Base-by-base conservation (phyloP, 2,797 vertebrate genomes). In the Tarsius wallacei region DNA sequence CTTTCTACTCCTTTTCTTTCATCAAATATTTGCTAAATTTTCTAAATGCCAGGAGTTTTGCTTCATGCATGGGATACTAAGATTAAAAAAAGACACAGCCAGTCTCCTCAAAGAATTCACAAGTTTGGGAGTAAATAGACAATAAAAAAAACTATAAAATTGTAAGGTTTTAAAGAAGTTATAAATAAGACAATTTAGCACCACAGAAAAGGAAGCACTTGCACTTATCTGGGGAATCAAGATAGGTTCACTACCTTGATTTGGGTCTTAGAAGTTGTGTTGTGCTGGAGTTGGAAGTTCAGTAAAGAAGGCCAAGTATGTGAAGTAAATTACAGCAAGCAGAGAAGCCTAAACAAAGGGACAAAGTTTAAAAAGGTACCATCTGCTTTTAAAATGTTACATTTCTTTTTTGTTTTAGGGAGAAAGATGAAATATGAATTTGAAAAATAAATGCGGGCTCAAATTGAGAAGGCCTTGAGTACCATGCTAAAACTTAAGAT, bases 1-100 rank as follows among this genome's bases (percentile, higher is more conserved):
- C 90, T 95, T 96, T 93, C 84, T 55, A 77, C 49, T 96, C 49
- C 33, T 89, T 96, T 93, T 31, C 70, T 84, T 81, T 83, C 76
- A 88, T 96, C 82, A 97, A 95, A 93, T 97, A 97, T 96, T 92
- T 98, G 92, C 93, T 93, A 82, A 92, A 51, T 92, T 70, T 87
- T 93, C 82, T 93, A 96, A 97, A 86, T 97, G 73, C 71, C 84
- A 96, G 51, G 57, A 93, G 42, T 97, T 94, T 84, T 90, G 55
- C 86, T 94, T 95, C 63, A 36, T 84, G 73, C 42, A 93, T 90
- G 55, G 21, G 49, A 59, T 90, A 55, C 36, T 94, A 96, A 97
- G 76, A 81, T 57, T 85, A 4, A n/a, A 68, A 61, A 87, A 92
- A 92, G 36, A 33, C 4, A 85, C 0, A 12, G 14, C 88, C 21